A percentile compares a stretch with the other conserved stretches of the same genome.
phyloP scores from a whole-genome alignment of 1,140 invertebrate species.

The Zophobas atratus region DNA sequence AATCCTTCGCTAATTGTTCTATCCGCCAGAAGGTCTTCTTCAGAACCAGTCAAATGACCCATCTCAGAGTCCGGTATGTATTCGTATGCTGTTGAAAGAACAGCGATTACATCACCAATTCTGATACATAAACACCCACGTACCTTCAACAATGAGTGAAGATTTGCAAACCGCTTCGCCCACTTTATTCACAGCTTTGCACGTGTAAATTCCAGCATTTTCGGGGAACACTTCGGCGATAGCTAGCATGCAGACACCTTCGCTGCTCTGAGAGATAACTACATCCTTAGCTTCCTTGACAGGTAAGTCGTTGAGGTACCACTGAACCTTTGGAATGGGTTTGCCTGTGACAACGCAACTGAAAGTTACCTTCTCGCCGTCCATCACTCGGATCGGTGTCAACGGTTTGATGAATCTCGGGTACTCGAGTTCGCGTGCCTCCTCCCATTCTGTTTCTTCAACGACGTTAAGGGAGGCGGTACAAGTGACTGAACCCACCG shows the following conservation, averaged over 20 bases:
- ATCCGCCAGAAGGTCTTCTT: slow-evolving; percentile 85
- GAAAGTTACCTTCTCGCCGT: slow-evolving; percentile 90
- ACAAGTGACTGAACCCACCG: slow-evolving; percentile 86
- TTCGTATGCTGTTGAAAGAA: slow-evolving; percentile 79
- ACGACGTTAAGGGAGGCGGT: slow-evolving; percentile 83
- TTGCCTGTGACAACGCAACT: slow-evolving; percentile 83
- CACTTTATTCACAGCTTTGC: slow-evolving; percentile 86
- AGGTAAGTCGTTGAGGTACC: slow-evolving; percentile 83
- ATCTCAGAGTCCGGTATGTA: slow-evolving; percentile 92
- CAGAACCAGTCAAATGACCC: slow-evolving; percentile 78
- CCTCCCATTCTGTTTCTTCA: slow-evolving; percentile 74
- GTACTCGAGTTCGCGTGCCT: slow-evolving; percentile 76
- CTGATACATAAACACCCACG: background rate
- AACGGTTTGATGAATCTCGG: slow-evolving; percentile 84
- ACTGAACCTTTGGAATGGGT: slow-evolving; percentile 86
- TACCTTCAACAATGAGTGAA: slow-evolving; percentile 82
- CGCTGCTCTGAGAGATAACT: slow-evolving; percentile 80
- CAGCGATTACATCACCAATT: background rate
- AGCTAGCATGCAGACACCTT: slow-evolving; percentile 86
- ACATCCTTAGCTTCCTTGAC: slow-evolving; percentile 87
- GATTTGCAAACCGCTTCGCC: slow-evolving; percentile 88
- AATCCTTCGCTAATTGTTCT: slow-evolving; percentile 73
- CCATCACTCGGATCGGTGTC: slow-evolving; percentile 87
- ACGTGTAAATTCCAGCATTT: slow-evolving; percentile 91
- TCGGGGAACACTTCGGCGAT: slow-evolving; percentile 96